Conservation (phyloP, 2,113 vertebrate species). For the Probosciger aterrimus region DNA sequence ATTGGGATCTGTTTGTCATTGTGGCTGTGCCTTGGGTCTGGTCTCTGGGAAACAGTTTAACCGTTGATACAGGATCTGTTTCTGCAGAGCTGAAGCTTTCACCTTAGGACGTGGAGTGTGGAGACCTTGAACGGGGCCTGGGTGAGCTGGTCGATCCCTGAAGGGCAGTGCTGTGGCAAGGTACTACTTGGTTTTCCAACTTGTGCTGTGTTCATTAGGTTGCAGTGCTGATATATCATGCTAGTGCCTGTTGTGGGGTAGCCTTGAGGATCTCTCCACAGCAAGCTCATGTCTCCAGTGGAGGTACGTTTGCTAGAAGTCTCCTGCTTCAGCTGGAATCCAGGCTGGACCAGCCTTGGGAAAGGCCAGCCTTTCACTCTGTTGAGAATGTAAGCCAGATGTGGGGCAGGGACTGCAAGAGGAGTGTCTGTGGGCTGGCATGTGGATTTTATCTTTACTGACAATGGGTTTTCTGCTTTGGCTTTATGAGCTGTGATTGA, state of each 20-base stretch:
- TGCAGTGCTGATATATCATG: background rate
- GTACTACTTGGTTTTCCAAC: background rate
- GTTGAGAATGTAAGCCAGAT: background rate
- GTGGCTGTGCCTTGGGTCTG: background rate
- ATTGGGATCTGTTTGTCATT: accelerated
- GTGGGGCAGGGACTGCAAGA: background rate
- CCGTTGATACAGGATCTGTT: background rate
- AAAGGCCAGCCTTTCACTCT: background rate
- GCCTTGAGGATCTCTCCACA: background rate
- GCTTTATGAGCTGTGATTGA: background rate
- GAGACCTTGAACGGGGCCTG: background rate
- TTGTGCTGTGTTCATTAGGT: background rate
- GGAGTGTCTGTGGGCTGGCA: background rate
- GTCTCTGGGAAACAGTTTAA: background rate
- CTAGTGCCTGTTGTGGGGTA: background rate
- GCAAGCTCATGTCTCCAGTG: background rate
- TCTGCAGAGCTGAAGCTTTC: background rate
- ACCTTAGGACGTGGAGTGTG: background rate
- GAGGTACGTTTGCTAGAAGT: background rate
- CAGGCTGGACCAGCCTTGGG: background rate
- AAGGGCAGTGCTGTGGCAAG: background rate
- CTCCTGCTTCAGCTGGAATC: background rate
- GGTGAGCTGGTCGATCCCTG: background rate
- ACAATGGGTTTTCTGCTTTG: background rate
- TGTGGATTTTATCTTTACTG: background rate